Percentiles rank a stretch among this genome's conserved stretches.
Evolutionary conservation across 2,797 vertebrate species (phyloP).

Genomic region (Sciurus carolinensis): DNA sequence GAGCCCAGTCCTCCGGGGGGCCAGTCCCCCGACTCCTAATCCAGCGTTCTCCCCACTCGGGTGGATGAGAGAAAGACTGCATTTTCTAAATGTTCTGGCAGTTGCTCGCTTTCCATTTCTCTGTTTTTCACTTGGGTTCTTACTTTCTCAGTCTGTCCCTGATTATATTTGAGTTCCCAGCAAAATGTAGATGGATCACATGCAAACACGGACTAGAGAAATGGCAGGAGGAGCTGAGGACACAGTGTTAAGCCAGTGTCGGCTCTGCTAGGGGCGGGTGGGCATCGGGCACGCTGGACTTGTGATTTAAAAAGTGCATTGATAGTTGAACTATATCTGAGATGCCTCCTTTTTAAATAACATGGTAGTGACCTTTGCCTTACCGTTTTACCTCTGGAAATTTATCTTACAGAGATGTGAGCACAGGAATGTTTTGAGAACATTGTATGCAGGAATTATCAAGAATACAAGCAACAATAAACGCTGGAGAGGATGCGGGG

Average conservation of each 20-base stretch:
- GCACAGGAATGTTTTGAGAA: background rate
- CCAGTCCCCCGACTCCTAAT: background rate
- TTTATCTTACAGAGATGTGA: constrained; percentile 2
- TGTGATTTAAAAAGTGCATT: background rate
- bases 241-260: background rate
- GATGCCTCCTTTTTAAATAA: background rate
- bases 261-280: background rate
- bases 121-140: background rate
- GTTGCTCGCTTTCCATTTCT: background rate
- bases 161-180: background rate
- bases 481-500: too few relatives aligned
- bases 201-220: background rate
- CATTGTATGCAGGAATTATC: background rate
- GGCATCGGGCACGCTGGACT: background rate
- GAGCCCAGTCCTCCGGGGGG: background rate
- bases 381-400: background rate
- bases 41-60: background rate
- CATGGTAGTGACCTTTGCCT: background rate
- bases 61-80: background rate
- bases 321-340: background rate
- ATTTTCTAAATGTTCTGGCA: background rate
- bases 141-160: background rate
- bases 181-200: background rate
- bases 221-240: background rate
- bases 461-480: too few relatives aligned